Conservation (phyloP, 2,113 vertebrate species). For the Sialia sialis region DNA sequence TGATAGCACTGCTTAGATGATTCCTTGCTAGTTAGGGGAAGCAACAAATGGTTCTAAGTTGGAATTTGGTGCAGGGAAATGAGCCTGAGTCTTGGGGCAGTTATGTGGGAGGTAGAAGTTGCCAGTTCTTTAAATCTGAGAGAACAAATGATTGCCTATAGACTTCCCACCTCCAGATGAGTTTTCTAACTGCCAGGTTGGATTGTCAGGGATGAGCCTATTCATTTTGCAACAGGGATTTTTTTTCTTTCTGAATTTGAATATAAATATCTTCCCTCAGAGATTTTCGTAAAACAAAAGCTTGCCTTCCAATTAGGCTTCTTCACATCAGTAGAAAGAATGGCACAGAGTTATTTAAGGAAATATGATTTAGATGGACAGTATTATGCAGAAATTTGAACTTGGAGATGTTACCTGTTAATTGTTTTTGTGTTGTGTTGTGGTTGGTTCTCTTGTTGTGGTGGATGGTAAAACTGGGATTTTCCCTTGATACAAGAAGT, state of each 20-base stretch:
- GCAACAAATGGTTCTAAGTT: not conserved
- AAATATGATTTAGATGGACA: not conserved
- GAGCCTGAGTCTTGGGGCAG: not conserved
- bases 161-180: not conserved
- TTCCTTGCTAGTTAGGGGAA: not conserved
- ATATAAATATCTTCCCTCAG: not conserved
- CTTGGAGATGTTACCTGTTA: not conserved
- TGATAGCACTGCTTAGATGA: not conserved
- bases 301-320: not conserved
- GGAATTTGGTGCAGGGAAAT: not conserved
- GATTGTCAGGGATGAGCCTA: not conserved
- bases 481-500: not conserved
- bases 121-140: not conserved
- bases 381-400: not conserved
- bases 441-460: not conserved
- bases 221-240: not conserved
- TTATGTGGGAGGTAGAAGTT: not conserved
- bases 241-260: not conserved
- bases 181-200: not conserved
- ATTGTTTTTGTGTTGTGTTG: not conserved
- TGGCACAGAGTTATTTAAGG: not conserved
- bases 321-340: not conserved
- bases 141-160: not conserved
- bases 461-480: not conserved
- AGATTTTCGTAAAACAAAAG: not conserved